Evolutionary conservation across 1,140 invertebrate species (phyloP).

Genomic region (Eriocheir sinensis): DNA sequence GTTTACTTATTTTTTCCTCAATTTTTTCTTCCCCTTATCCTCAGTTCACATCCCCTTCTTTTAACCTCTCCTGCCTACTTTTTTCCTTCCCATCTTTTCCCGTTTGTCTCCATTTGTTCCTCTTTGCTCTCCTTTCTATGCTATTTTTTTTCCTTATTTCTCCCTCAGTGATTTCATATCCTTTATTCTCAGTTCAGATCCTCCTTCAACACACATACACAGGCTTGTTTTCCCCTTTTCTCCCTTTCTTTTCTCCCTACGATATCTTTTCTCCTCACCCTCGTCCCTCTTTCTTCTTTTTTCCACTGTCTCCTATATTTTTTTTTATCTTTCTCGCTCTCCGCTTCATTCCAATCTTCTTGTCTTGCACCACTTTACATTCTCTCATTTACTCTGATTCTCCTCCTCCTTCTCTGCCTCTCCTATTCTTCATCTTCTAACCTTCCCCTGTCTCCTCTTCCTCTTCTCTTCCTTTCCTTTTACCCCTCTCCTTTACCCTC

Average conservation of each 20-base stretch:
- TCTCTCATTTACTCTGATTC: neutral
- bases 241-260: neutral
- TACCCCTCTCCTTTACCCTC: neutral
- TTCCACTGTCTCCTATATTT: neutral
- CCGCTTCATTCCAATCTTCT: too few species aligned
- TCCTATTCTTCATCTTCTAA: neutral
- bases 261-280: neutral
- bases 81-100: too few species aligned
- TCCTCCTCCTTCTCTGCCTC: neutral
- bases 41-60: neutral
- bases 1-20: neutral
- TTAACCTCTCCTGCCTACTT: too few species aligned
- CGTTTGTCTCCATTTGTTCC: too few species aligned
- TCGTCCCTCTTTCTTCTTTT: neutral
- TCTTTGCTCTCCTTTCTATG: neutral
- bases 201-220: too few species aligned
- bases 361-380: neutral
- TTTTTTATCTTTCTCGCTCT: neutral
- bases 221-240: neutral
- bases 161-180: neutral
- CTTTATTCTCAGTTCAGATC: neutral
- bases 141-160: neutral
- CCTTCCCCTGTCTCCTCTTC: neutral
- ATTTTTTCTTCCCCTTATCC: conserved; percentile 7
- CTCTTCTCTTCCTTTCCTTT: neutral